phyloP scores from a whole-genome alignment of 2,797 vertebrate genomes.

The Bradypodion ventrale region DNA sequence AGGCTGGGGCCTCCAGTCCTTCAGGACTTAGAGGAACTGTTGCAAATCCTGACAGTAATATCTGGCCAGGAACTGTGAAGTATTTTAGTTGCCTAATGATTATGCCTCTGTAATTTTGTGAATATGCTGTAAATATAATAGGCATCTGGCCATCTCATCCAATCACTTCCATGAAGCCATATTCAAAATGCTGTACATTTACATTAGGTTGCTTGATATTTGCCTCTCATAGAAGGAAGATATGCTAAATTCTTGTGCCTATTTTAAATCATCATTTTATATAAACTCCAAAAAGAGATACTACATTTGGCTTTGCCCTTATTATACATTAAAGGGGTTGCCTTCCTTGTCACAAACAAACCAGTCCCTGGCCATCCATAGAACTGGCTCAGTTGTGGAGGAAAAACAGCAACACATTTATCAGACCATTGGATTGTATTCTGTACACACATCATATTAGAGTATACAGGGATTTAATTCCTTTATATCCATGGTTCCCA shows the following conservation, averaged over 20 bases:
- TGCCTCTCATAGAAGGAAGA: neutral
- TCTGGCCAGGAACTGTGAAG: neutral
- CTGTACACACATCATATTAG: neutral
- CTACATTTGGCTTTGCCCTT: neutral
- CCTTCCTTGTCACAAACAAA: neutral
- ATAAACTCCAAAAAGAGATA: neutral
- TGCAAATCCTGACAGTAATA: too few species aligned
- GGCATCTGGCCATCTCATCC: neutral
- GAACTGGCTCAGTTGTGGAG: too few species aligned
- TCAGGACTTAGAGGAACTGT: too few species aligned
- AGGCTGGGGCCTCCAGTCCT: too few species aligned
- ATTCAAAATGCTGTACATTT: neutral
- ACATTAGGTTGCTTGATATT: neutral
- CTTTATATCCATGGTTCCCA: too few species aligned
- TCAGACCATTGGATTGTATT: neutral
- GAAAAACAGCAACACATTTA: neutral
- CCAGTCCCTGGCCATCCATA: neutral
- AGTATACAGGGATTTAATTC: too few species aligned
- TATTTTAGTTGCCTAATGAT: neutral
- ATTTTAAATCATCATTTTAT: neutral
- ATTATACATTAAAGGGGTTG: neutral
- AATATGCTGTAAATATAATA: neutral
- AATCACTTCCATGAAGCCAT: neutral
- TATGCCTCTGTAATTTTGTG: neutral
- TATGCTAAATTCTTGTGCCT: neutral